These are phyloP conservation scores for Trachemys scripta DNA, from an alignment of 2,113 vertebrate genomes.

Conservation along the genomic window DNA sequence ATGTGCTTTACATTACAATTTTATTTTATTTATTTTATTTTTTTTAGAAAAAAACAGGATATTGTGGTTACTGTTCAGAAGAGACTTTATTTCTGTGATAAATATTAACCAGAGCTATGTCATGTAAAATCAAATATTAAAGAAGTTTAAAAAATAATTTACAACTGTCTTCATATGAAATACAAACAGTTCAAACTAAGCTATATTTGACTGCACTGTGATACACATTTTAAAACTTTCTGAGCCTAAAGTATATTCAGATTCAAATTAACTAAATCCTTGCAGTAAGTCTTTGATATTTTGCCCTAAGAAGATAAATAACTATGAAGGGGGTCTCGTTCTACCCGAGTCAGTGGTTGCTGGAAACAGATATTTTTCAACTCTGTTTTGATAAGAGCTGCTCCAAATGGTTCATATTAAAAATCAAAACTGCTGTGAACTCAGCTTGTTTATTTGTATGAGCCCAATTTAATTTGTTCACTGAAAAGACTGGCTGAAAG, in stretches of 20 bases:
- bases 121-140: background rate
- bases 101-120: background rate
- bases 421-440: conserved; percentile 17
- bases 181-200: background rate
- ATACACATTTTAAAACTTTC: background rate
- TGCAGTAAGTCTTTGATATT: background rate
- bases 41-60: background rate
- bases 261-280: background rate
- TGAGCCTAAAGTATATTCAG: background rate
- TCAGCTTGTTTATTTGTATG: conserved; percentile 35
- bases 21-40: background rate
- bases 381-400: conserved; percentile 46
- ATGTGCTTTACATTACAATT: background rate
- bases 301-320: background rate
- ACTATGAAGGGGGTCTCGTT: background rate
- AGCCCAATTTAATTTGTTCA: conserved; percentile 28
- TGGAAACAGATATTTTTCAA: conserved; percentile 14
- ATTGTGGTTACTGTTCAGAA: background rate
- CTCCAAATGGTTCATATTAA: conserved; percentile 40
- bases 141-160: background rate
- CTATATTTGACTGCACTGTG: background rate
- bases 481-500: conserved; percentile 14
- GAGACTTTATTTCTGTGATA: background rate
- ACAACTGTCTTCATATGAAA: background rate
- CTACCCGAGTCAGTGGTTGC: background rate